These are phyloP conservation scores for Scaptomyza graminum DNA, from an alignment of 1,140 invertebrate genomes.

Conservation along the genomic window DNA sequence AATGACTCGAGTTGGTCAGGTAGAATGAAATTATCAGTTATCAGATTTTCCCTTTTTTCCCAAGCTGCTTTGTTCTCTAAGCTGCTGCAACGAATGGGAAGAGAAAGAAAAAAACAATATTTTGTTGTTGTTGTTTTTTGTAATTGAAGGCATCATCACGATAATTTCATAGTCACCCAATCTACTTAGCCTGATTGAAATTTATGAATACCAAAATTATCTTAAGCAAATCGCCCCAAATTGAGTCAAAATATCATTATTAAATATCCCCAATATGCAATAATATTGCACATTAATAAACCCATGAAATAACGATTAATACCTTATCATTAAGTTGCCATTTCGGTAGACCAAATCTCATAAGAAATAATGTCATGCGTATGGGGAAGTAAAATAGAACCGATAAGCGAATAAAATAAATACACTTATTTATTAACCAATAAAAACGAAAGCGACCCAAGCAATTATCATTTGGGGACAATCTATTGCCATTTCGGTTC, in stretches of 20 bases:
- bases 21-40: constrained; percentile 34
- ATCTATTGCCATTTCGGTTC: constrained; percentile 43
- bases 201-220: no score
- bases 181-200: no score
- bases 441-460: constrained; percentile 41
- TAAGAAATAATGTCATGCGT: constrained; percentile 3
- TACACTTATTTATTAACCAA: constrained; percentile 43
- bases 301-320: background rate
- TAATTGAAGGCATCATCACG: constrained; percentile 1
- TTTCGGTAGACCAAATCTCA: background rate
- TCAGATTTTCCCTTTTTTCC: constrained; percentile 17
- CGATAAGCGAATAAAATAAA: constrained; percentile 50
- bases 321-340: constrained; percentile 3
- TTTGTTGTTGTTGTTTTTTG: background rate
- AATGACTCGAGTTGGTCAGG: constrained; percentile 26
- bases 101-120: background rate
- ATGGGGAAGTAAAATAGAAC: constrained; percentile 3
- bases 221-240: no score
- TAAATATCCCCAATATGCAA: background rate
- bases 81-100: constrained; percentile 15
- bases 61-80: constrained; percentile 23
- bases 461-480: constrained; percentile 49
- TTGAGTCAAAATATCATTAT: background rate
- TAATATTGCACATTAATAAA: background rate
- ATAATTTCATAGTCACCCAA: no score